Evolutionary conservation across 1,140 invertebrate species (phyloP), one percentile per base, ranked within the genome.

Genomic region (Steinernema feltiae): DNA sequence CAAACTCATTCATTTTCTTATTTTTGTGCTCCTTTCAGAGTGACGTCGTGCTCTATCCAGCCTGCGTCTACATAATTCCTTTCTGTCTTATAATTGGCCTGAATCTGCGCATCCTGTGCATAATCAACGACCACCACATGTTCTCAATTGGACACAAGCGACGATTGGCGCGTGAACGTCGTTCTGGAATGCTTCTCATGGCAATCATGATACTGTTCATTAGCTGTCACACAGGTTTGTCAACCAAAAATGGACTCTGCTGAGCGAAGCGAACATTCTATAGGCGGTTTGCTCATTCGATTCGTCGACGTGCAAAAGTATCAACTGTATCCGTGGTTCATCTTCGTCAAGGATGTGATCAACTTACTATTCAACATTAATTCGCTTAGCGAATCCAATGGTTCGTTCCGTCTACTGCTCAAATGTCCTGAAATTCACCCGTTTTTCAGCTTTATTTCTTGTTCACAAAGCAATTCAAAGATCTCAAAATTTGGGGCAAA

Each of bases 311-410:
- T 80, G 17, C 29, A 73, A 35, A 75, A 81, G 30, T 82, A 83
- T 70, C 80, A 83, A 32, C 75, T 83, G 69, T 69, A 32, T 24
- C 73, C 75, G 12, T 82, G 83, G 31, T 84, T 84, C 72, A 80
- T 84, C 12, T 81, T 84, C 31, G 31, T 76, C 29, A 86, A 85
- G 69, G 83, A 85, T 74, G 63, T 86, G 15, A 80, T 85, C 69
- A 85, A 85, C 73, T 70, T 86, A 31, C 72, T 85, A 18, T 85
- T 85, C 73, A 85, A 85, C 76, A 75, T 85, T 24, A 86, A 85
- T 41, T 85, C 83, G 1, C 84, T 85, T 46, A n/a, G 78, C 81
- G 18, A 85, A 85, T 75, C 83, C 83, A 48, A 82, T 85, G 83
- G 82, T 82, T 30, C 32, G 76, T 73, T 46, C 27, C 27, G 7